phyloP scores from a whole-genome alignment of 2,888 invertebrate species.

The Ochropleura leucogaster region DNA sequence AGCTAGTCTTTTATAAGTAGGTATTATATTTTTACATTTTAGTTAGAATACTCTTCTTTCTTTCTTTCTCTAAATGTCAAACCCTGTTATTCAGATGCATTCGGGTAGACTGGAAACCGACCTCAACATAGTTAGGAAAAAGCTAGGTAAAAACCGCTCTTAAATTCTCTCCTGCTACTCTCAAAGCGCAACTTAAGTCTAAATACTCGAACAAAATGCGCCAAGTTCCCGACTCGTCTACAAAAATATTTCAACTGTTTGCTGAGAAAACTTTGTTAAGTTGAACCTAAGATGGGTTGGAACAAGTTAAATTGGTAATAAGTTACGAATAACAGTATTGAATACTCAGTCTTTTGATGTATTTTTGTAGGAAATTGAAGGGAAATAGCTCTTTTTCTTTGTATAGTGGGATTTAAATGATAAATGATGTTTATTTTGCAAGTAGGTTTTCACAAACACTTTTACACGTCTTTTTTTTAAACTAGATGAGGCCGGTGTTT shows the following conservation, averaged over 20 bases:
- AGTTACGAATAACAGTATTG: conserved; percentile 27
- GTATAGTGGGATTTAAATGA: not conserved
- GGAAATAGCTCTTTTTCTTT: not conserved
- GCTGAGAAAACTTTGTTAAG: conserved; percentile 28
- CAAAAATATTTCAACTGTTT: conserved; percentile 43
- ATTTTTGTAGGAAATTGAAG: conserved; percentile 25
- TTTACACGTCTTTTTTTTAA: too few relatives aligned
- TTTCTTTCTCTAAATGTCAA: too few relatives aligned
- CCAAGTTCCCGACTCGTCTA: conserved; percentile 2
- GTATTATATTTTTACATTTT: too few relatives aligned
- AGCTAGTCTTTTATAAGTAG: too few relatives aligned
- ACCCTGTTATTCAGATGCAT: too few relatives aligned
- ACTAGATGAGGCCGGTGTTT: too few relatives aligned
- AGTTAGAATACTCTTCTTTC: too few relatives aligned
- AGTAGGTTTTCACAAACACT: too few relatives aligned
- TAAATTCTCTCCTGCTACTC: not conserved
- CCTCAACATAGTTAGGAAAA: too few relatives aligned
- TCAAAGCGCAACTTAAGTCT: not conserved
- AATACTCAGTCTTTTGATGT: not conserved
- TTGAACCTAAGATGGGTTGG: conserved; percentile 14
- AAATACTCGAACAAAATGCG: conserved; percentile 15
- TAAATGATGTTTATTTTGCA: too few relatives aligned
- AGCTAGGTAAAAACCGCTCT: too few relatives aligned
- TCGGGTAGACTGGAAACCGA: too few relatives aligned
- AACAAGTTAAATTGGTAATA: conserved; percentile 47